Evolutionary conservation across 2,888 invertebrate species (phyloP).

Genomic region (Tethea ocularis): DNA sequence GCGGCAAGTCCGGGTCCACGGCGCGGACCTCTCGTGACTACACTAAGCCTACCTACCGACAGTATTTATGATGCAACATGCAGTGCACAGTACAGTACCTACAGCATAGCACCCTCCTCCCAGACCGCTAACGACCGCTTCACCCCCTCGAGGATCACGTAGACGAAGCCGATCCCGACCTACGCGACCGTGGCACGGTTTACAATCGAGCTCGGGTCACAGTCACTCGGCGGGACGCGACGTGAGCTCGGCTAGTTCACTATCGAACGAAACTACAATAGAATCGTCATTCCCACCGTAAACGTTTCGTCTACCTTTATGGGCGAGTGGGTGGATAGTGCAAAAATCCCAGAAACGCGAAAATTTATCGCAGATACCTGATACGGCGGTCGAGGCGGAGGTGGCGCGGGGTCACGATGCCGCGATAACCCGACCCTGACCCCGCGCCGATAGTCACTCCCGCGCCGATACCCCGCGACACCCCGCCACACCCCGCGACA

Average conservation of each 20-base stretch:
- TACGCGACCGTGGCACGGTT: background rate
- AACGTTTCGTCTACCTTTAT: too few species aligned
- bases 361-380: background rate
- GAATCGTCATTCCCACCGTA: too few species aligned
- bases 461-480: too few species aligned
- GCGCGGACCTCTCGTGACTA: constrained; percentile 18
- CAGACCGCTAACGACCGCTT: background rate
- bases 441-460: too few species aligned
- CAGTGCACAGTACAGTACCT: background rate
- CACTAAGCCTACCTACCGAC: background rate
- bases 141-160: too few species aligned
- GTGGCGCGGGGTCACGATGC: constrained; percentile 19
- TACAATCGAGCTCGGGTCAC: background rate
- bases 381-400: background rate
- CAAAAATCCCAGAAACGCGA: background rate
- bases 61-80: background rate
- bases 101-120: too few species aligned
- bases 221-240: background rate
- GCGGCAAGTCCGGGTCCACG: constrained; percentile 27
- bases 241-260: too few species aligned
- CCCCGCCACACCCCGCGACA: too few species aligned
- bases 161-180: too few species aligned
- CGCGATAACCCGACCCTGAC: constrained; percentile 23
- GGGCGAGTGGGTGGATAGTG: background rate
- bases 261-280: too few species aligned